These are phyloP conservation scores for Teleogryllus occipitalis DNA, from an alignment of 1,140 invertebrate species.

Conservation along the genomic window DNA sequence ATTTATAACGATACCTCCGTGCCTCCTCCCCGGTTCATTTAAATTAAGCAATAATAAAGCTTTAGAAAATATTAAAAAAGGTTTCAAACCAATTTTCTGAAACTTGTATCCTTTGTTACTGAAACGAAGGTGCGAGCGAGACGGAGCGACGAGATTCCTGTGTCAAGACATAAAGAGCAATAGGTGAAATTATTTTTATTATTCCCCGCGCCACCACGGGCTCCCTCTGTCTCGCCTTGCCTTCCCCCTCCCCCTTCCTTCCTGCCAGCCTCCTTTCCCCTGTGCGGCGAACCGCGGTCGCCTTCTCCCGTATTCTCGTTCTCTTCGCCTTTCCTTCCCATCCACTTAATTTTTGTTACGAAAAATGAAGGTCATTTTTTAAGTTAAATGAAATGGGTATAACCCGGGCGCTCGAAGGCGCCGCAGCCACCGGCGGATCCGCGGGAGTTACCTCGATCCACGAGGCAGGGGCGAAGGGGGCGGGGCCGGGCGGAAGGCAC, in stretches of 20 bases:
- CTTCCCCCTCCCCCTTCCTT: background rate
- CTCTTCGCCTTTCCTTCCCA: conserved; percentile 2
- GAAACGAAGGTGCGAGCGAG: background rate
- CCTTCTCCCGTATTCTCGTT: background rate
- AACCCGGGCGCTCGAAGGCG: background rate
- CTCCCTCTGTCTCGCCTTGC: background rate
- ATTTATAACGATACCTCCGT: conserved; percentile 12
- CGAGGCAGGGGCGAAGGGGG: background rate
- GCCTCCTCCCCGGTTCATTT: conserved; percentile 6
- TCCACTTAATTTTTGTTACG: conserved; percentile 16
- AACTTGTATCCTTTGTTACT: conserved; percentile 8
- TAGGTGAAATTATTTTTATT: background rate
- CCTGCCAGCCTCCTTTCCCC: no score
- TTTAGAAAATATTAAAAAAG: conserved; percentile 8
- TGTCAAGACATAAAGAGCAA: background rate
- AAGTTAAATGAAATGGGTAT: conserved; percentile 13
- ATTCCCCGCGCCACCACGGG: background rate
- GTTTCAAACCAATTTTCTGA: conserved; percentile 14
- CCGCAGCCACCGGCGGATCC: background rate
- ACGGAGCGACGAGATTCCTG: background rate
- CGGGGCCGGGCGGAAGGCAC: no score
- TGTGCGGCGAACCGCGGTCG: background rate
- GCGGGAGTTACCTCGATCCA: background rate
- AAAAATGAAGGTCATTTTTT: conserved; percentile 17
- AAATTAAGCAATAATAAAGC: conserved; percentile 18